Evolutionary conservation across 2,797 vertebrate species (phyloP).

Genomic region (Cuniculus paca): DNA sequence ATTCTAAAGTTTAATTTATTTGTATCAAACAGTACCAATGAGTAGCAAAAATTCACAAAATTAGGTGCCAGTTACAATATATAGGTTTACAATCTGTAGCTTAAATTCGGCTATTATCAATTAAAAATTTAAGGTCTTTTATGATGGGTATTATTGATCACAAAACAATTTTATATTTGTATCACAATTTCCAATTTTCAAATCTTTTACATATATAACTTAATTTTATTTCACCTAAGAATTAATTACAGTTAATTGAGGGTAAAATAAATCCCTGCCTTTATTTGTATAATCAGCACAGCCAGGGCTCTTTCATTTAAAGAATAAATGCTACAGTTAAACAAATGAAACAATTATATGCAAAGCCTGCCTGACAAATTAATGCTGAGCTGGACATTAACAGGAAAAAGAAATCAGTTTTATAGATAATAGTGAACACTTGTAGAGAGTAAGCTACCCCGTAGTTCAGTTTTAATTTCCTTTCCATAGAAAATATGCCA

Average conservation of each 20-base stretch:
- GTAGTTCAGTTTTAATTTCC: constrained; percentile 85
- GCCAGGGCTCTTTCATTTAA: constrained; percentile 35
- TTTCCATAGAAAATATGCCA: constrained; percentile 44
- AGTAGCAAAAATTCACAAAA: background rate
- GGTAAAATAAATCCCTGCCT: background rate
- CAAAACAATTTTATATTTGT: constrained; percentile 8
- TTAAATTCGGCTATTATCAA: background rate
- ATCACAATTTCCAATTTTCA: background rate
- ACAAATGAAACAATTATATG: constrained; percentile 34
- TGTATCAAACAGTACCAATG: background rate
- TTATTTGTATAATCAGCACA: constrained; percentile 53
- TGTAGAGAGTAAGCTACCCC: constrained; percentile 81
- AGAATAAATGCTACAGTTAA: constrained; percentile 36
- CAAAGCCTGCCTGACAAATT: background rate
- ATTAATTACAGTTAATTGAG: background rate
- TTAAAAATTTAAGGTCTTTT: constrained; percentile 30
- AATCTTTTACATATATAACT: background rate
- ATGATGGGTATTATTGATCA: background rate
- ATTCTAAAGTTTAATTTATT: constrained; percentile 45
- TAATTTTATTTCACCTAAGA: constrained; percentile 44
- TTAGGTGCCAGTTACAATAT: background rate
- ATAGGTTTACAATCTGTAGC: background rate
- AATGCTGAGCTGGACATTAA: constrained; percentile 59
- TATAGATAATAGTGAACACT: constrained; percentile 78
- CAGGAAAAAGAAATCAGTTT: constrained; percentile 79